Conservation (phyloP, 2,888 invertebrate species). For the Netelia virgata region DNA sequence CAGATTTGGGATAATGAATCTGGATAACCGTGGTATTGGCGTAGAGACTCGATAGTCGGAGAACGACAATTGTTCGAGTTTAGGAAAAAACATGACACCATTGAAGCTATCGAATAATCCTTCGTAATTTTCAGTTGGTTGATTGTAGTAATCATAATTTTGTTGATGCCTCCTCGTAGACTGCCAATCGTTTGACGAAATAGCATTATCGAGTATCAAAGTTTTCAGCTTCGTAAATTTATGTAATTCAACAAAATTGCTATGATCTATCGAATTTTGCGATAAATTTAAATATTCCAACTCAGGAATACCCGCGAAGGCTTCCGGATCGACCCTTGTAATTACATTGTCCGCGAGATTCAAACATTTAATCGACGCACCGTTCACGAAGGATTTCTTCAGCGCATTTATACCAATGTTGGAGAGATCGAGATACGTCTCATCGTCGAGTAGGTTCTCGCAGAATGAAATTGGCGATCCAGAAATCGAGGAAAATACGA, state of each 20-base stretch:
- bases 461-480: background rate
- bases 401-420: background rate
- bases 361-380: conserved; percentile 11
- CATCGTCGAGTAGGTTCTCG: background rate
- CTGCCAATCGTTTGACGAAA: background rate
- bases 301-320: conserved; percentile 2
- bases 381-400: background rate
- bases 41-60: background rate
- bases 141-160: background rate
- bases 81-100: background rate
- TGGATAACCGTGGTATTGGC: background rate
- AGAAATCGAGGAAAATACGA: background rate
- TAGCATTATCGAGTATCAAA: conserved; percentile 16
- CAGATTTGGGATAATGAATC: background rate
- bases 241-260: background rate
- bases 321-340: background rate
- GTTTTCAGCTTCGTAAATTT: background rate
- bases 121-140: too few relatives aligned
- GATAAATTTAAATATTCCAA: conserved; percentile 4
- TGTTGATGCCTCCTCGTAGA: background rate
- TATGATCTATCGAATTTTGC: background rate
- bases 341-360: background rate
- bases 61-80: conserved; percentile 20
- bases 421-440: conserved; percentile 6
- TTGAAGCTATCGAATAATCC: too few relatives aligned